Evolutionary conservation across 37 sponge, comb jelly and placozoan genomes (phyloP).

Genomic region (Lycopodina hypogea): DNA sequence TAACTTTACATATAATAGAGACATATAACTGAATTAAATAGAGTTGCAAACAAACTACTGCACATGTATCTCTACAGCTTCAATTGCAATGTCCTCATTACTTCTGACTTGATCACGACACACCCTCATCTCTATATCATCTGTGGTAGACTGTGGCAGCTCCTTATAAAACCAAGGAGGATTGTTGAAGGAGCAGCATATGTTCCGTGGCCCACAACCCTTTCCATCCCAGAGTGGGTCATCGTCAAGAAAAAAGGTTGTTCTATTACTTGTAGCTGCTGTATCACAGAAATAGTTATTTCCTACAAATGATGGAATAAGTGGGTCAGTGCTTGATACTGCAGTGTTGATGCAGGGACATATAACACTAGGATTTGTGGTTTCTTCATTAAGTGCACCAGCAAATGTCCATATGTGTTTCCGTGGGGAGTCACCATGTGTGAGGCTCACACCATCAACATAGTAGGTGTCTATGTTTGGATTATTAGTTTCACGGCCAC

Average conservation of each 20-base stretch:
- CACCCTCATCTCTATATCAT: conserved; percentile 42
- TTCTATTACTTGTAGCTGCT: not conserved
- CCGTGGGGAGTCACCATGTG: not conserved
- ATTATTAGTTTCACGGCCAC: not conserved
- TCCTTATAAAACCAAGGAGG: conserved; percentile 35
- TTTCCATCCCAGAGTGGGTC: conserved; percentile 46
- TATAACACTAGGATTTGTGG: not conserved
- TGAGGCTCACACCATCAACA: conserved; percentile 39
- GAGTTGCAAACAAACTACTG: too few relatives aligned
- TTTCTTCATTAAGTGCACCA: not conserved
- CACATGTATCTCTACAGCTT: conserved; percentile 24
- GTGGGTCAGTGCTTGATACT: not conserved
- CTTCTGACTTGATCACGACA: conserved; percentile 6
- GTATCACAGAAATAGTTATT: conserved; percentile 28
- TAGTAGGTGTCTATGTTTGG: conserved; percentile 8
- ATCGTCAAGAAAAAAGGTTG: not conserved
- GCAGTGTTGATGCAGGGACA: not conserved
- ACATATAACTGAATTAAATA: too few relatives aligned
- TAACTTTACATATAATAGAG: too few relatives aligned
- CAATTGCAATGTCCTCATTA: conserved; percentile 26
- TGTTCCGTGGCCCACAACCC: conserved; percentile 12
- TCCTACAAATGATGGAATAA: conserved; percentile 7
- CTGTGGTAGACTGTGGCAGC: conserved; percentile 1
- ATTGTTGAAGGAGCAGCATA: conserved; percentile 7
- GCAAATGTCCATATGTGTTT: conserved; percentile 44